Base-by-base conservation (phyloP, 1,140 invertebrate genomes). In the Drosophila arawakana region DNA sequence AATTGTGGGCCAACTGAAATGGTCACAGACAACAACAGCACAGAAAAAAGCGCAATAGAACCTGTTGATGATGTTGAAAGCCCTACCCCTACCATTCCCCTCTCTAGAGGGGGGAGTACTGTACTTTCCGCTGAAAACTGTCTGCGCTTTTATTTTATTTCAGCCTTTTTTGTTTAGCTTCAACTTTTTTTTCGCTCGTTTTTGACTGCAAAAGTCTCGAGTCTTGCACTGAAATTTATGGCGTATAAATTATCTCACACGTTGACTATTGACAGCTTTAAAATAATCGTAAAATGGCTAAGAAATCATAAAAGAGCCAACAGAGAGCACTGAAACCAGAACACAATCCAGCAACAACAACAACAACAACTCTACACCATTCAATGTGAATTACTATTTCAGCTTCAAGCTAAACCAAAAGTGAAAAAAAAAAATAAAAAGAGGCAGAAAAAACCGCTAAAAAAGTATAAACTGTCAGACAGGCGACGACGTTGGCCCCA, bases 241-340 rank as follows among this genome's bases (percentile, higher is more conserved):
- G 81, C 81, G 76, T 82, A 90, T 90, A 90, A 90, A 90, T 90
- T 90, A 90, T 90, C 86, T 90, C 79, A 90, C 86, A 90, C 81
- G 86, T 90, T 82, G 81, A 75, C 86, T 90, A 90, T 90, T 90
- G 86, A 90, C 86, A 90, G 86, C 86, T 90, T 73, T 82, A 90
- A 90, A 90, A 90, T 82, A 90, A 82, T 90, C 85, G 85, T 90
- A 85, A 80, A 90, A 90, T 73, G 79, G 84, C 83, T 69, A 88
- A 86, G 83, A 88, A 86, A 88, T 88, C 79, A 86, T 88, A 88
- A 88, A 88, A 88, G 63, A 76, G 69, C 66, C 73, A 75, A 30
- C 25, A 63, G 41, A 70, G 54, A 49, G 37, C 66, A 46, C 70
- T 60, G 74, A 80, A 85, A 79, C 73, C 34, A 69, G 62, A 78